These are phyloP conservation scores for human DNA, from an alignment of 2,113 vertebrate species.

Conservation along the genomic window GRCh38 chr3:102730501-102731000, in stretches of 20 bases:
- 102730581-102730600: neutral
- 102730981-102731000: neutral
- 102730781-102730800: neutral
- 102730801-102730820: neutral
- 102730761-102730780: neutral
- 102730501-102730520: too few species aligned
- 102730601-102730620: neutral
- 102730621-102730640: neutral
- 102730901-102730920: neutral
- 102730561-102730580: neutral
- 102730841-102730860: neutral
- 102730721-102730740: neutral
- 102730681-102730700: neutral
- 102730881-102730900: neutral
- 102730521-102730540: neutral
- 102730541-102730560: neutral
- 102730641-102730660: neutral
- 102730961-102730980: neutral
- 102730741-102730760: neutral
- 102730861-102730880: neutral
- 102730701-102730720: neutral
- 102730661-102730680: neutral
- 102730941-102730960: neutral
- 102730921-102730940: neutral
- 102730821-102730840: neutral